A percentile compares a stretch with the other conserved stretches of the same genome.
Evolutionary conservation across 2,113 vertebrate genomes (phyloP).

Genomic region (Cranoglanis bouderius): DNA sequence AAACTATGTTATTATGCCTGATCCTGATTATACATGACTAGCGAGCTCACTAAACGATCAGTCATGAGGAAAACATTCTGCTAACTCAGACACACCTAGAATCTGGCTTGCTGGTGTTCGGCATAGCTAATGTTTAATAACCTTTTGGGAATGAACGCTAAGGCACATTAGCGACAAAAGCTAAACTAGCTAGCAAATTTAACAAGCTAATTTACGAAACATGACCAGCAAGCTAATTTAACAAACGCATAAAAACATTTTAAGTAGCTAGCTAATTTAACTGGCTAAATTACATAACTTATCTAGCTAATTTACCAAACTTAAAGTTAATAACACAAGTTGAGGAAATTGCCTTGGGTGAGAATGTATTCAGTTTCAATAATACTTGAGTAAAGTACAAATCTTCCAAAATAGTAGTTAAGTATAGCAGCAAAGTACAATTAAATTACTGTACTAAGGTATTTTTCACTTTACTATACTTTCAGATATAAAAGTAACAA

Average conservation of each 20-base stretch:
- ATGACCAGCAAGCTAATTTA: neutral
- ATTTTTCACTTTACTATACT: neutral
- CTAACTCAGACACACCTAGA: neutral
- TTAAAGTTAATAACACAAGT: neutral
- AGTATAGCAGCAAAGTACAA: neutral
- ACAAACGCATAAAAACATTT: neutral
- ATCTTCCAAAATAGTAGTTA: neutral
- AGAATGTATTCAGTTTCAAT: no score
- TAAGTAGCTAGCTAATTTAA: neutral
- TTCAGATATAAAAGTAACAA: neutral
- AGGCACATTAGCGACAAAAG: neutral
- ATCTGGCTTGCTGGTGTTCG: neutral
- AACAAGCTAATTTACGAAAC: neutral
- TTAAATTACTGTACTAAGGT: no score
- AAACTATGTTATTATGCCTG: neutral
- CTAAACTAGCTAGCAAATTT: neutral
- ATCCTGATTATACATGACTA: neutral
- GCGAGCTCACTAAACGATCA: neutral
- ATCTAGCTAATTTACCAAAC: neutral
- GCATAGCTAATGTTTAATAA: neutral
- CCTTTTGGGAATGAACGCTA: neutral
- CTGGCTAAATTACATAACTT: neutral
- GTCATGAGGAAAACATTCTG: neutral
- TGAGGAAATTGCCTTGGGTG: no score
- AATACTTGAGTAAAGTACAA: no score